Base-by-base conservation (phyloP, 2,888 invertebrate genomes). In the Autographa pulchrina region DNA sequence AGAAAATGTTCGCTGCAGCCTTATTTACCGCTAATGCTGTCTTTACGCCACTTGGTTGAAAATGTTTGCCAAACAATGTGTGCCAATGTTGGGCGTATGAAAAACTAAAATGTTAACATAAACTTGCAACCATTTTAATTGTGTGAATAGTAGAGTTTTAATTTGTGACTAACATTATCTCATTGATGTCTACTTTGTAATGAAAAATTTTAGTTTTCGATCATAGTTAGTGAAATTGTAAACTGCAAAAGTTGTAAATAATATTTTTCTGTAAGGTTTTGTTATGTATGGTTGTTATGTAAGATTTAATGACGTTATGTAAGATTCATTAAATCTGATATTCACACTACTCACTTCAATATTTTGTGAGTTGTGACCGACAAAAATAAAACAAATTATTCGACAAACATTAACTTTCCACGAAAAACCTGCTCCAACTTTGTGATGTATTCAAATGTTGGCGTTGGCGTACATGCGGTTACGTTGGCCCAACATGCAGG, bases 1-100 rank as follows among this genome's bases (percentile, higher is more conserved):
- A 77, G 77, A 61, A 74, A 80, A 81, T 73, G 78, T 73, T 77
- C 67, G 59, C 72, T 35, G 68, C 74, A 72, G 74, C 52, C 58
- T 7, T 38, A 56, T 66, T 77, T 80, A 77, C 20, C 54, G 61
- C 32, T 68, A 76, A 65, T 65, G 58, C 41, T 67, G 52, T n/a
- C 59, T 62, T 56, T 56, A 56, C 54, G 54, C 54, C 11, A 20
- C 20, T 20, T 56, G 54, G 54, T 14, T 20, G 25, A 58, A 18
- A 58, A 16, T n/a, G 61, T 80, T 70, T 58, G 64, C 8, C 32
- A 4, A 76, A 64, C 11, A 7, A n/a, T 13, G 14, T 62, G 66
- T 60, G 66, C 61, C 20, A 20, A 35, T 62, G 54, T 56, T 56
- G 54, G 54, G 54, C 20, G 20, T 20, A n/a, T 20, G 20, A 11